Evolutionary conservation across 2,888 invertebrate genomes (phyloP).

Genomic region (Linnaemya tessellans): DNA sequence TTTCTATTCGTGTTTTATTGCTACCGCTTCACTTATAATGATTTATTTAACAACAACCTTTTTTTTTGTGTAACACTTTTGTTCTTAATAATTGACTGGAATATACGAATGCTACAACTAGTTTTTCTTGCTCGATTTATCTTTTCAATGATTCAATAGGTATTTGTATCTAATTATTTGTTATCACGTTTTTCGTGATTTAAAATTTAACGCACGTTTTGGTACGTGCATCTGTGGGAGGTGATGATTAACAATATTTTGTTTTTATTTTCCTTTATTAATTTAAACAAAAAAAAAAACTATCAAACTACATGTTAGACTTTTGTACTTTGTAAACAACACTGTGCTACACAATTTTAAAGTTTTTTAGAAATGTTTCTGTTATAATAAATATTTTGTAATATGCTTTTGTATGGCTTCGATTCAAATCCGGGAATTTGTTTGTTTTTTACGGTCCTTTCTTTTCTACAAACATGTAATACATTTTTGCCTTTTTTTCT

Average conservation of each 20-base stretch:
- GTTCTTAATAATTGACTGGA: slow-evolving; percentile 10
- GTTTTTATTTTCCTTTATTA: background rate
- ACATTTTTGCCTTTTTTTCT: too few species aligned
- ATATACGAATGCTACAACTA: background rate
- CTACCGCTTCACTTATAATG: slow-evolving; percentile 14
- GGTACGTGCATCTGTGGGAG: slow-evolving; percentile 55
- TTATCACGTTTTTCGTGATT: slow-evolving; percentile 71
- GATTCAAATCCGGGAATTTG: too few species aligned
- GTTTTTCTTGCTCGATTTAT: slow-evolving; percentile 16
- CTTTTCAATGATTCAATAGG: slow-evolving; percentile 22
- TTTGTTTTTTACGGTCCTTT: too few species aligned
- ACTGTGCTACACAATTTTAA: background rate
- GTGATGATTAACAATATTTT: slow-evolving; percentile 45
- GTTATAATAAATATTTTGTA: too few species aligned
- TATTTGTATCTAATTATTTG: slow-evolving; percentile 64
- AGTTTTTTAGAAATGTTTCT: too few species aligned
- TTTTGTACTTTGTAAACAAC: background rate
- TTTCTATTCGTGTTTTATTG: background rate
- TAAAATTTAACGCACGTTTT: slow-evolving; percentile 68
- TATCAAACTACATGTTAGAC: background rate
- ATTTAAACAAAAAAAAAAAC: slow-evolving; percentile 1
- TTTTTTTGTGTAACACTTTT: slow-evolving; percentile 2
- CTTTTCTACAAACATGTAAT: too few species aligned
- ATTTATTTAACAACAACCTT: slow-evolving; percentile 24
- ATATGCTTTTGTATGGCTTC: too few species aligned